Conservation (phyloP, 2,797 vertebrate genomes). For the Lerista edwardsae region DNA sequence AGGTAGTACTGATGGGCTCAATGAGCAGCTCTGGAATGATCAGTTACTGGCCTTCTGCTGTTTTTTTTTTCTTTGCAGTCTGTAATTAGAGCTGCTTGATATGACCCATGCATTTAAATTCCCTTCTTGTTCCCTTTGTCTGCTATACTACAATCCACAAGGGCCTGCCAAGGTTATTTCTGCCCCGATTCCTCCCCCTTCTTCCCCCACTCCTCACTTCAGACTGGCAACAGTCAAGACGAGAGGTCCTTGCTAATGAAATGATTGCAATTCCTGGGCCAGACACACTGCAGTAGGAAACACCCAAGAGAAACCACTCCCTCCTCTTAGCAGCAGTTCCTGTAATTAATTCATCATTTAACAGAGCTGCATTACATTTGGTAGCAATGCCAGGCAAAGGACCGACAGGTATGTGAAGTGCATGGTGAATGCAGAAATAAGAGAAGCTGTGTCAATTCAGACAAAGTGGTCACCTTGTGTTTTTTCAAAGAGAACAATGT, state of each 20-base stretch:
- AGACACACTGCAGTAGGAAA: slow-evolving; percentile 37
- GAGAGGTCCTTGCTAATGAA: slow-evolving; percentile 57
- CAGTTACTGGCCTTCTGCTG: not conserved
- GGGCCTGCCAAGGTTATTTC: not conserved
- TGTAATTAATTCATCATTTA: slow-evolving; percentile 35
- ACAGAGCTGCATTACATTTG: slow-evolving; percentile 35
- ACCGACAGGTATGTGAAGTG: slow-evolving; percentile 22
- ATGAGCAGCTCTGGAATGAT: not conserved
- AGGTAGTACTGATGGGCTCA: not conserved
- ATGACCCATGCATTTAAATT: not conserved
- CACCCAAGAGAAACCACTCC: slow-evolving; percentile 30
- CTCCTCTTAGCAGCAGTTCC: not conserved
- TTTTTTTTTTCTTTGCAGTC: not conserved
- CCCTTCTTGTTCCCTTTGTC: not conserved
- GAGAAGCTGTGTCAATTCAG: not conserved
- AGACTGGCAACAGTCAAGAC: not conserved
- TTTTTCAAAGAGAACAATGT: slow-evolving; percentile 48
- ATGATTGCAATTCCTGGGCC: slow-evolving; percentile 43
- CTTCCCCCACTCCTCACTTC: not conserved
- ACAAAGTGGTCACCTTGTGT: not conserved
- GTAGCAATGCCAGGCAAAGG: slow-evolving; percentile 13
- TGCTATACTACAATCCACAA: not conserved
- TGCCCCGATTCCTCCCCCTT: not conserved
- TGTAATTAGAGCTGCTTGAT: not conserved
- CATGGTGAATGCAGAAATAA: not conserved